Percentiles rank a stretch among this genome's conserved stretches.
Conservation (phyloP, 2,113 vertebrate genomes). For the Myrmecophaga tridactyla region DNA sequence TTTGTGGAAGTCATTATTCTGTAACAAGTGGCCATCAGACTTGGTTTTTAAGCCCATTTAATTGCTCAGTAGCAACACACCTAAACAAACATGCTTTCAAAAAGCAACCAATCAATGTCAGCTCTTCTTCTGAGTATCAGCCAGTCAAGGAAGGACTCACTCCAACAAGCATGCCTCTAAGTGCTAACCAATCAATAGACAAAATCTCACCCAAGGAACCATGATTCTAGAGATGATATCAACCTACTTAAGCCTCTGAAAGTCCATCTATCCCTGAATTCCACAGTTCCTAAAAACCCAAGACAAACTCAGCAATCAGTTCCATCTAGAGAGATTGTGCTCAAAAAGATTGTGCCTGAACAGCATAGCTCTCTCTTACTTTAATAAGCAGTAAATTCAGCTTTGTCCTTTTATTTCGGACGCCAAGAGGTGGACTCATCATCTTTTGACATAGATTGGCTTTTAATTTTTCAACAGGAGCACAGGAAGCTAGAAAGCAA, state of each 20-base stretch:
- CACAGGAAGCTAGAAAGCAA: conserved; percentile 3
- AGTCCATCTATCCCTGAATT: background rate
- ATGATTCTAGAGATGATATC: background rate
- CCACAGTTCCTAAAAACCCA: background rate
- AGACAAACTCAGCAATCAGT: background rate
- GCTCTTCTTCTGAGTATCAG: background rate
- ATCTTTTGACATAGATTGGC: background rate
- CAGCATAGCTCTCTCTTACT: background rate
- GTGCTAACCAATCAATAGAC: background rate
- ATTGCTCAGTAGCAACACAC: background rate
- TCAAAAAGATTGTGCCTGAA: background rate
- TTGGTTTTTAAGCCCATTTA: background rate
- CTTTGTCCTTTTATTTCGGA: background rate
- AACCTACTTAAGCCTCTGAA: background rate
- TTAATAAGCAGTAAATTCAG: background rate
- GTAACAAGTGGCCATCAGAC: background rate
- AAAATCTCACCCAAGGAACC: background rate
- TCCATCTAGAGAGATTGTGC: background rate
- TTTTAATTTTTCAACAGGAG: background rate
- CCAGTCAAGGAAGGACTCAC: background rate
- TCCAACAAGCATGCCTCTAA: background rate
- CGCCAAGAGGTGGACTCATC: background rate
- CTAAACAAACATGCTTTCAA: background rate
- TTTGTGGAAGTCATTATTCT: background rate
- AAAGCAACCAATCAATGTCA: background rate